Base-by-base conservation (phyloP, 1,140 invertebrate genomes). In the Brachionus rotundiformis region DNA sequence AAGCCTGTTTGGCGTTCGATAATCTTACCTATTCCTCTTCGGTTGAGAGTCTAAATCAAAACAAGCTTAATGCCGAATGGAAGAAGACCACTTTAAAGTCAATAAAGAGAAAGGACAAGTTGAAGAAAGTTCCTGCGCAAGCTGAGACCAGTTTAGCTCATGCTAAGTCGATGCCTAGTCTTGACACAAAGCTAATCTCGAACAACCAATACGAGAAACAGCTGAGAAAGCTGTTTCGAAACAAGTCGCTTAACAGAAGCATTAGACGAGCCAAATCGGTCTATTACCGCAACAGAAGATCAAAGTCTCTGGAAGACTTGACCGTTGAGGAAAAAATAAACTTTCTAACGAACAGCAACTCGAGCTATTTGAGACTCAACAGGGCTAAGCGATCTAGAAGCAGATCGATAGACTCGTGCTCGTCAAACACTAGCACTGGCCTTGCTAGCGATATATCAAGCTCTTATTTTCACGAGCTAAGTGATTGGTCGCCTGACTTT, bases 381-480 rank as follows among this genome's bases (percentile, higher is more conserved):
- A 33, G 29, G 5, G 27, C 44, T 23, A 63, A 23, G 23, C 31
- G 19, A 8, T 27, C 19, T 13, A 77, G 41, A 5, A 59, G 44
- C 16, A 25, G 23, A 1, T 79, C 76, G 1, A 79, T 79, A n/a
- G 47, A 79, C 29, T 79, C 76, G 8, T 33, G 25, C 10, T 68
- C 68, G 7, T 73, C 36, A 1, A 27, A 25, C 1, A 33, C 76
- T 10, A 79, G 47, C 36, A 77, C 23, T 47, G 75, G 75, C 7
- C 47, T 79, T 79, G n/a, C 47, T 25, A 79, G 76, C 36, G 76
- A 79, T 31, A 79, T 79, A 59, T 79, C 76, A 3, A 79, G 76
- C 36, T 79, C 76, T 10, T 79, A 79, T 63, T 79, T 79, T 61
- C 76, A 79, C 54, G 76, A 79, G 49, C 33, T 79, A 0, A 79